Evolutionary conservation across 2,888 invertebrate species (phyloP), one percentile per base, ranked within the genome.

Genomic region (Falcaria lacertinaria): DNA sequence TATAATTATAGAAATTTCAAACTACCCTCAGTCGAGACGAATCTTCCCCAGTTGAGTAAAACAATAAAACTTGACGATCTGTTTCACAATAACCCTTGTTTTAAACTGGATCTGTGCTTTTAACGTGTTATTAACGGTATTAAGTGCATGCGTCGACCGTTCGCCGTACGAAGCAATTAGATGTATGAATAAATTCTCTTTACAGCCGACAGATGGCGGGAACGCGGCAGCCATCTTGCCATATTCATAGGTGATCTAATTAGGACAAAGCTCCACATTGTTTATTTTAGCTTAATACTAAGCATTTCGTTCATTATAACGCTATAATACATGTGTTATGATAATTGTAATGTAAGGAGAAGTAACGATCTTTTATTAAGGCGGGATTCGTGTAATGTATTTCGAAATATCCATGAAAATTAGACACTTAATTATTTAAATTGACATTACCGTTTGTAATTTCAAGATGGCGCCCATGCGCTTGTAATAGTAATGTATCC

Each of bases 101-200:
- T 76, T 69, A 78, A 78, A 64, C 75, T 68, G 62, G 78, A 80
- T 78, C 70, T 68, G 70, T 61, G 75, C 79, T 74, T 78, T 78
- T 74, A 80, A 54, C 69, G 61, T 74, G 77, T 80, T 82, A 84
- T 81, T 82, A 83, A 76, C 74, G 72, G 70, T 78, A 85, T 86
- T 81, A 86, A 72, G 76, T 83, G 84, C 87, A 88, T 80, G 81
- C 81, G 77, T 73, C 74, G 66, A 65, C 73, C 66, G 76, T 61
- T 70, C 54, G 56, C 69, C 71, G 79, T 75, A 73, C 74, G 69
- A 59, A 74, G 78, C 83, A 87, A 88, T 88, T 86, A 88, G 79
- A 85, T 70, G 67, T 82, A 82, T 85, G 79, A 85, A 87, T 88
- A 87, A 88, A 86, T 87, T 88, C 80, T 55, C 69, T 79, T 78